Evolutionary conservation across 2,113 vertebrate genomes (phyloP), one percentile per base, ranked within the genome.

Genomic region (Hyperopisus bebe): DNA sequence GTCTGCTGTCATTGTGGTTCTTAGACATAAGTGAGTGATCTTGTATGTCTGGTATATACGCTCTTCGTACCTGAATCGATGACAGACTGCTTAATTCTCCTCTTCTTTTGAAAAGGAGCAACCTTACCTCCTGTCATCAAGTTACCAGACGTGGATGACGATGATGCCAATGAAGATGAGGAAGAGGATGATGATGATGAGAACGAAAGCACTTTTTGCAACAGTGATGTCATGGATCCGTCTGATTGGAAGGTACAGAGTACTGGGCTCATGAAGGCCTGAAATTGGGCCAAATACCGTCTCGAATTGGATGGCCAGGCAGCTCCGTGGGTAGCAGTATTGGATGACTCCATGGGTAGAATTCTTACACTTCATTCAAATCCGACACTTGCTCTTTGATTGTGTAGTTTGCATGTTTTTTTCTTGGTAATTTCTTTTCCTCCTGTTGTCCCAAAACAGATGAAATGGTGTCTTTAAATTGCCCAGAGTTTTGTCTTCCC

Each of bases 161-260:
- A 91, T 0, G 95, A 95, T 1, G 95, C 93, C 1, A 95, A 95
- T 0, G 95, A 92, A 0, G 96, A 95, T 13, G 90, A 93, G 15
- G 46, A n/a, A 58, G 21, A 95, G 0, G 95, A 92, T 0, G 96
- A 95, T 10, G 90, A 90, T 39, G 91, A 92, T 6, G 93, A 91
- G 11, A 90, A 92, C 1, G 90, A 92, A 27, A 91, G 94, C 44
- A 93, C 93, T 92, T 91, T 93, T 44, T 91, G 35, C 15, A 88
- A 24, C 27, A 94, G 94, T 11, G 92, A 94, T 15, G 66, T 44
- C 17, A 27, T 90, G 2, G 91, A 94, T 90, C 90, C 93, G 0
- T 91, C 92, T 86, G 92, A 95, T 44, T 92, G 93, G n/a, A 93
- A 94, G 89, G 96, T 96, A 83, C 91, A 91, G n/a, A 85, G 53